Base-by-base conservation (phyloP, 2,113 vertebrate genomes). In the Stegastes partitus region DNA sequence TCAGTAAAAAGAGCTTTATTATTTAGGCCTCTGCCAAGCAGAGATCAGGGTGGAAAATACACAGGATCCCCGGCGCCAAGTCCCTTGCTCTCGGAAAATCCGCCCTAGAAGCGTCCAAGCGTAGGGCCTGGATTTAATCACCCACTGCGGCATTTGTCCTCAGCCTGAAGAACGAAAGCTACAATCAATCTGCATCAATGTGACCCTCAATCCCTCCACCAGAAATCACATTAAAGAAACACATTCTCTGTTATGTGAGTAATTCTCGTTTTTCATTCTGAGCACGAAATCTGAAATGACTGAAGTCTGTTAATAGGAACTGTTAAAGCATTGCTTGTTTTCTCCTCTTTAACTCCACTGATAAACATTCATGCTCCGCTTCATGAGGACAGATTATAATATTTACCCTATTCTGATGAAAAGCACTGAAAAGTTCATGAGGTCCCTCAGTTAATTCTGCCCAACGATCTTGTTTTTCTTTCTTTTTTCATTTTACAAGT, bases 51-150 rank as follows among this genome's bases (percentile, higher is more conserved):
- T 89, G 91, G 90, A 93, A 93, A 93, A 93, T 89, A 88, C 89
- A 86, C 89, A 91, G 91, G 86, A 93, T 92, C 85, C 81, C 68
- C 75, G 90, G 92, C 91, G 88, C 92, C 93, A 93, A 91, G 88
- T 89, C 87, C 85, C 90, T 87, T 76, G 86, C 87, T 84, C 82
- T 90, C 0, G 91, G 91, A 92, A 91, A 93, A 90, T 91, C 82
- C 68, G 63, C 75, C 91, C 91, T 86, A 90, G 82, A 89, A 86
- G 82, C 72, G 82, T 90, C 90, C 85, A 90, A 88, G 85, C 79
- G 5, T 59, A 63, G 65, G 83, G 89, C 91, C 91, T 92, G 93
- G 89, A 85, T 91, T 92, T 90, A 92, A 91, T 91, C 91, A 92
- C 87, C 78, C 70, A 54, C 81, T 62, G 58, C 44, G 26, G 71